Conservation (phyloP, 2,888 invertebrate genomes). For the Macaria notata region DNA sequence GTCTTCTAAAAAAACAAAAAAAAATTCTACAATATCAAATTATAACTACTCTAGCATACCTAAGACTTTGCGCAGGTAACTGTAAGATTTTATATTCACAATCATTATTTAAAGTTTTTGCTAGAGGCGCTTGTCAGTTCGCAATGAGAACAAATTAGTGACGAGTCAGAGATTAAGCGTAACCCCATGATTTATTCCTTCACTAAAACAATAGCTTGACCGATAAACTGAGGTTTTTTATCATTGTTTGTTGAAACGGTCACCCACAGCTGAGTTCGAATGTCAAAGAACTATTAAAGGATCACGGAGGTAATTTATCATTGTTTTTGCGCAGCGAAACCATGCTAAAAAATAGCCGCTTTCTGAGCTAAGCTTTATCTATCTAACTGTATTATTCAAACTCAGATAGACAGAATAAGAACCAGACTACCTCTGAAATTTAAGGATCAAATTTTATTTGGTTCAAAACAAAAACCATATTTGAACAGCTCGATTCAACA, state of each 20-base stretch:
- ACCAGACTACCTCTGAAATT: not conserved
- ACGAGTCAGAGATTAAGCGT: constrained; percentile 30
- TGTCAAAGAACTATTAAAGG: constrained; percentile 59
- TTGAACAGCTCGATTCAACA: constrained; percentile 18
- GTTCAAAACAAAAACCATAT: constrained; percentile 15
- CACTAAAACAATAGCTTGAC: constrained; percentile 44
- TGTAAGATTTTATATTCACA: too few relatives aligned
- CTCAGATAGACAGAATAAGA: constrained; percentile 5
- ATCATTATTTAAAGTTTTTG: constrained; percentile 29
- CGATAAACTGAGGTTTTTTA: constrained; percentile 42
- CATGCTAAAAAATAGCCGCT: constrained; percentile 45
- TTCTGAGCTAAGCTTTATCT: constrained; percentile 41
- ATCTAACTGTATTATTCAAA: constrained; percentile 53
- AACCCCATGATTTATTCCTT: constrained; percentile 38
- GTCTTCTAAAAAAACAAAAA: too few relatives aligned
- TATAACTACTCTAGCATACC: too few relatives aligned
- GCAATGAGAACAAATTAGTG: constrained; percentile 30
- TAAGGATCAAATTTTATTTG: constrained; percentile 18
- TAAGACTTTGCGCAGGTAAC: too few relatives aligned
- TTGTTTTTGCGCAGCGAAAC: constrained; percentile 58
- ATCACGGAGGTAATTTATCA: constrained; percentile 65
- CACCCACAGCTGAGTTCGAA: constrained; percentile 48
- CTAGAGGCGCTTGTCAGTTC: constrained; percentile 19
- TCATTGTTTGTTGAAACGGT: constrained; percentile 38
- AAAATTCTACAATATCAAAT: too few relatives aligned